Conservation (phyloP, 2,888 invertebrate species). For the Hydroisotoma schaefferi region DNA sequence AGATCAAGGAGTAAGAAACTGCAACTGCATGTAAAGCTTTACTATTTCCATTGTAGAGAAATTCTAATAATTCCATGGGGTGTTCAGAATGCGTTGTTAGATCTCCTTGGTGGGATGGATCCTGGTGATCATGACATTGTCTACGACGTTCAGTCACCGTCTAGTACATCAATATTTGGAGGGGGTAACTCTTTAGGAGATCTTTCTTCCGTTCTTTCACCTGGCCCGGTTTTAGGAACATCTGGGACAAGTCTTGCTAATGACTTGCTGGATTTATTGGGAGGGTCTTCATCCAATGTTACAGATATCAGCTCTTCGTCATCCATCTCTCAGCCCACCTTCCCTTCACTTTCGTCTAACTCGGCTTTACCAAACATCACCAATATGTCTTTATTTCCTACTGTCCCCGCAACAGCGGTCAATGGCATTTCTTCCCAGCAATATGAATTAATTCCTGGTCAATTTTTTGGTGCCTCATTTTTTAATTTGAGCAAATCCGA, state of each 20-base stretch:
- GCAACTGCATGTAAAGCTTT: not conserved
- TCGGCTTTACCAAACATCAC: constrained; percentile 27
- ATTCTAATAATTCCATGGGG: constrained; percentile 2
- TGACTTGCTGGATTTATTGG: constrained; percentile 67
- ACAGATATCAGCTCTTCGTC: constrained; percentile 52
- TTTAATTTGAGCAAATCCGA: constrained; percentile 43
- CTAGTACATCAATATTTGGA: constrained; percentile 32
- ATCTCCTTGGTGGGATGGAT: constrained; percentile 76
- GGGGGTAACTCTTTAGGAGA: constrained; percentile 12
- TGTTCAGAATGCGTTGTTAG: constrained; percentile 74
- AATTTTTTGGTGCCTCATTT: constrained; percentile 45
- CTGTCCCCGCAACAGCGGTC: constrained; percentile 29
- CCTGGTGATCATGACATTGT: constrained; percentile 52
- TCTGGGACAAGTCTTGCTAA: constrained; percentile 65
- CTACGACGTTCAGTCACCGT: constrained; percentile 50
- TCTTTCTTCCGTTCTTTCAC: constrained; percentile 1
- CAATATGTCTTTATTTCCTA: constrained; percentile 37
- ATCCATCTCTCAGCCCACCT: constrained; percentile 57
- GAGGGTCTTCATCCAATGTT: not conserved
- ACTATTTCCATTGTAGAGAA: not conserved
- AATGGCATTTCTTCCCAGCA: constrained; percentile 35
- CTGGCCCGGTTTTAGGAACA: constrained; percentile 27
- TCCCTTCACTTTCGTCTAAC: constrained; percentile 50
- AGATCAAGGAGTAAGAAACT: constrained; percentile 29
- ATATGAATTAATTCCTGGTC: constrained; percentile 46